phyloP scores from a whole-genome alignment of 2,113 vertebrate genomes.

The Entelurus aequoreus region DNA sequence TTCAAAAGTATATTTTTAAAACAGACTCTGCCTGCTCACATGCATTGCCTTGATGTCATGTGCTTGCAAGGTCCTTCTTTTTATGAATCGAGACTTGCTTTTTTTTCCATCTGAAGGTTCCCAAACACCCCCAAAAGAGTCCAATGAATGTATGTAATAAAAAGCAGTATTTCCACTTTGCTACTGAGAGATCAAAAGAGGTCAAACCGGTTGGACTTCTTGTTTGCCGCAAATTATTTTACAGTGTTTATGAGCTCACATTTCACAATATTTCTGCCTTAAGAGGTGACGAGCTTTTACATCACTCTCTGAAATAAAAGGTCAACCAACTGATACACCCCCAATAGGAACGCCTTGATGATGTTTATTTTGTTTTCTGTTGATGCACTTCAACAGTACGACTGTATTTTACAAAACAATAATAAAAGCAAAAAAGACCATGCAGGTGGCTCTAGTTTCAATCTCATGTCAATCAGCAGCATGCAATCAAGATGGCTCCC shows the following conservation, averaged over 20 bases:
- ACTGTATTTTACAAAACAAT: conserved; percentile 7
- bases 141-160: conserved; percentile 54
- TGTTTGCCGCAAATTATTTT: conserved; percentile 28
- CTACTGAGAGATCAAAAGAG: conserved; percentile 18
- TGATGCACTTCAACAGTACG: neutral
- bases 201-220: conserved; percentile 17
- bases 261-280: conserved; percentile 25
- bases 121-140: conserved; percentile 17
- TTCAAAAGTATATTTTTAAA: conserved; percentile 35
- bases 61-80: conserved; percentile 31
- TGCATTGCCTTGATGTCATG: conserved; percentile 52
- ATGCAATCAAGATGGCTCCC: conserved; percentile 63
- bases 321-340: too few relatives aligned
- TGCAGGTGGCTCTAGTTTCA: conserved; percentile 17
- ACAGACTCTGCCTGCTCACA: conserved; percentile 38
- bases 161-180: conserved; percentile 26
- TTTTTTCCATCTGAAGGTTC: conserved; percentile 33
- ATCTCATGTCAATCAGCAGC: conserved; percentile 56
- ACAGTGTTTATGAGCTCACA: conserved; percentile 24
- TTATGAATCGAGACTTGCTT: conserved; percentile 43
- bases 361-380: conserved; percentile 12
- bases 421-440: neutral
- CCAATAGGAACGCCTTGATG: conserved; percentile 39
- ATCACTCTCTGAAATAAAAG: conserved; percentile 11
- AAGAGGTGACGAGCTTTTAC: conserved; percentile 16